phyloP scores from a whole-genome alignment of 2,797 vertebrate genomes.

The Crypturellus tataupa region DNA sequence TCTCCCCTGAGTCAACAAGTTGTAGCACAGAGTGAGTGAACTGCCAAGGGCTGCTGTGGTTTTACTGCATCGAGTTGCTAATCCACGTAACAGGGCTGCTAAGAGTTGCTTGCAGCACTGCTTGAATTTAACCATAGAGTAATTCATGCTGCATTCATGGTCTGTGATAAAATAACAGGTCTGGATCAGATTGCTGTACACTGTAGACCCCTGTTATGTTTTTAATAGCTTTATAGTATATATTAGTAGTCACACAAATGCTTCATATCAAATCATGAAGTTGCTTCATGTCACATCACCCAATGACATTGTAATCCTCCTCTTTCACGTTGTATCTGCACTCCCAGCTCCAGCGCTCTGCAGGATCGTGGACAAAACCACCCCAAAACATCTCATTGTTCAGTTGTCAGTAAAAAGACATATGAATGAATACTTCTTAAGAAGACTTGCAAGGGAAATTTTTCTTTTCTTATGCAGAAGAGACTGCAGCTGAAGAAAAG shows the following conservation, averaged over 20 bases:
- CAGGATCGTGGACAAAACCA: neutral
- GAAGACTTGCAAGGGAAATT: neutral
- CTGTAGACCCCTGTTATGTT: conserved; percentile 1
- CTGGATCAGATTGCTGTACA: neutral
- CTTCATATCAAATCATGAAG: neutral
- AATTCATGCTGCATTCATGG: neutral
- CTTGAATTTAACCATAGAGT: neutral
- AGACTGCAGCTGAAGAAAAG: neutral
- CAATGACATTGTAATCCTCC: neutral
- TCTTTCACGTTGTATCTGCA: neutral
- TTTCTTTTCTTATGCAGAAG: neutral
- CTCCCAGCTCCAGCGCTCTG: neutral
- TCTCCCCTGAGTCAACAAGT: neutral
- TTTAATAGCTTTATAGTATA: neutral
- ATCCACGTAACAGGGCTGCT: neutral
- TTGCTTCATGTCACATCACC: neutral
- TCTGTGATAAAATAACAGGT: neutral
- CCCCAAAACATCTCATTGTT: neutral
- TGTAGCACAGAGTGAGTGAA: neutral
- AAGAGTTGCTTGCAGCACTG: neutral
- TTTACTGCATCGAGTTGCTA: neutral
- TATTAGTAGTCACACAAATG: neutral
- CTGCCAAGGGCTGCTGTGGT: neutral
- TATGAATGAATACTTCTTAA: neutral
- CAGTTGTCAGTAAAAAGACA: neutral